Percentiles rank a stretch among this genome's conserved stretches.
Evolutionary conservation across 2,888 invertebrate species (phyloP).

Genomic region (Actias luna): DNA sequence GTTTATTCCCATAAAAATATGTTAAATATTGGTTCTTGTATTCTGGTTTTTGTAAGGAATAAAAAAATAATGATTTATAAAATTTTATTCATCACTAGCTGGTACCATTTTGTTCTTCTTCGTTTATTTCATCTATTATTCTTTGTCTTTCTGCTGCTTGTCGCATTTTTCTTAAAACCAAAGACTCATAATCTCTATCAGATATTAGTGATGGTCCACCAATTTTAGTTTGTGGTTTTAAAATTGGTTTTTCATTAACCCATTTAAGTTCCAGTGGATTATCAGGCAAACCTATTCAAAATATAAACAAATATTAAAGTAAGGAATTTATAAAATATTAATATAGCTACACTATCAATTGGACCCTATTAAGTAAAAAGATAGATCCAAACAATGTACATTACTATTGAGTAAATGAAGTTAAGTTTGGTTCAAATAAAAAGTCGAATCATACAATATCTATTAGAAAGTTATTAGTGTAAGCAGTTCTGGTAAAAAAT

Average conservation of each 20-base stretch:
- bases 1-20: not conserved
- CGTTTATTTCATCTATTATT: conserved; percentile 86
- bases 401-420: too few species aligned
- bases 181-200: conserved; percentile 90
- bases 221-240: conserved; percentile 57
- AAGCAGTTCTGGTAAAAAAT: not conserved
- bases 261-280: conserved; percentile 89
- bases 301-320: conserved; percentile 4
- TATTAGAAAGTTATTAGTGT: too few species aligned
- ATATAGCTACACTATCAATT: not conserved
- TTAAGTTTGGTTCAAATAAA: too few species aligned
- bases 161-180: conserved; percentile 89
- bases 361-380: too few species aligned
- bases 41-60: not conserved
- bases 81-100: conserved; percentile 17
- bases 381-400: too few species aligned
- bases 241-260: conserved; percentile 79
- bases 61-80: not conserved
- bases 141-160: conserved; percentile 93
- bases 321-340: not conserved
- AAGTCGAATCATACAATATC: too few species aligned
- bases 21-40: not conserved
- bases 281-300: conserved; percentile 80
- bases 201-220: conserved; percentile 70
- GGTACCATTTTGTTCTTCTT: conserved; percentile 67